Conservation (phyloP, 2,888 invertebrate genomes). For the Coleophora flavipennella region DNA sequence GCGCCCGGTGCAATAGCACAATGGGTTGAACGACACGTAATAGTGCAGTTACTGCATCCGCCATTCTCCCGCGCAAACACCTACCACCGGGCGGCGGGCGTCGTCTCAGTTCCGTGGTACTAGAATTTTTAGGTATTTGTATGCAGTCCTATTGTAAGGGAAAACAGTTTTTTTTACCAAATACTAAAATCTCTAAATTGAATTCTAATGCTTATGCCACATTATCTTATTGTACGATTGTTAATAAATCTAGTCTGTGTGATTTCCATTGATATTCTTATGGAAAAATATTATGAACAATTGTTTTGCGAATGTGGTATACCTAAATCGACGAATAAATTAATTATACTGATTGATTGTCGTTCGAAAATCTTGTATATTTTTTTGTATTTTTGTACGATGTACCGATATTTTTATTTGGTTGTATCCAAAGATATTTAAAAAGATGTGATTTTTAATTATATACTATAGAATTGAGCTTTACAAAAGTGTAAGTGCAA, state of each 20-base stretch:
- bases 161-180: too few relatives aligned
- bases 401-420: slow-evolving; percentile 55
- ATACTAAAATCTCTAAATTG: not conserved
- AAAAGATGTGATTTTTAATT: slow-evolving; percentile 66
- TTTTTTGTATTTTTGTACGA: slow-evolving; percentile 69
- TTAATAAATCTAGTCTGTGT: slow-evolving; percentile 30
- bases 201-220: not conserved
- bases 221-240: not conserved
- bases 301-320: slow-evolving; percentile 16
- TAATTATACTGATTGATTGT: too few relatives aligned
- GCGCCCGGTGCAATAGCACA: too few relatives aligned
- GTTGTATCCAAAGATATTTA: slow-evolving; percentile 71
- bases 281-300: slow-evolving; percentile 12
- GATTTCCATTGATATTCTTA: slow-evolving; percentile 18
- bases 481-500: slow-evolving; percentile 63
- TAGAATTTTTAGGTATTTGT: not conserved
- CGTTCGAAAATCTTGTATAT: slow-evolving; percentile 52
- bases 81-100: too few relatives aligned
- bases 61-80: too few relatives aligned
- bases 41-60: too few relatives aligned
- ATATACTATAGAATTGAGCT: slow-evolving; percentile 56
- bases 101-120: too few relatives aligned
- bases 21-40: too few relatives aligned
- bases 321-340: not conserved
- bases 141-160: not conserved